Evolutionary conservation across 2,113 vertebrate species (phyloP), one percentile per base, ranked within the genome.

Genomic region (Pogona vitticeps): DNA sequence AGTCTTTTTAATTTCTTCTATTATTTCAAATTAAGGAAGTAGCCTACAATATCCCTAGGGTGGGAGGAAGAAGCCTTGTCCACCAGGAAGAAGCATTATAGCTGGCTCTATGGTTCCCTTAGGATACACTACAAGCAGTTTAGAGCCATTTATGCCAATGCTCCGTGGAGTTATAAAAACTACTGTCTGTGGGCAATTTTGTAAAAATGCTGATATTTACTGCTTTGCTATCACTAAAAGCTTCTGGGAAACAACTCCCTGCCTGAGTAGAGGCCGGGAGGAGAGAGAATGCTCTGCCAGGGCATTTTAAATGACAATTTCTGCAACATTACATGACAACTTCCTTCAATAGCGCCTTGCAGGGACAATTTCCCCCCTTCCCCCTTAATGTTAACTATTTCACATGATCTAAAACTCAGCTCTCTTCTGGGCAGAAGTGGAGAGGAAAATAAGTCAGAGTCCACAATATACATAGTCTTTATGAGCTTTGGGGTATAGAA

Each of bases 31-130:
- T 73, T 76, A 42, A 5, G 23, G 2, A 63, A 46, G 40, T 23
- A 15, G 65, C 8, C 5, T 70, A 52, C 12, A 56, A 42, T 36
- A 10, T 61, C 80, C 38, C 38, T 59, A 28, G 58, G 58, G 20
- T 46, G 61, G 72, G 71, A 12, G 14, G 52, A 36, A 38, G 79
- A 10, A 33, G 79, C 17, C 76, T 85, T 28, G n/a, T 17, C 63
- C 63, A 28, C 46, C 76, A n/a, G 2, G 1, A 89, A 86, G 87
- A 26, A 58, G 76, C 15, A 58, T 82, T 92, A 86, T n/a, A 91
- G 75, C 13, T 83, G 5, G 23, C 68, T 73, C n/a, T 13, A 52
- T n/a, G 42, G 4, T 1, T 81, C 52, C 42, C 81, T n/a, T 58
- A 2, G 15, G 85, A 63, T n/a, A 80, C 79, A 80, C 38, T 56